These are phyloP conservation scores for Phrynocephalus guinanensis DNA, from an alignment of 2,797 vertebrate species.

Conservation along the genomic window DNA sequence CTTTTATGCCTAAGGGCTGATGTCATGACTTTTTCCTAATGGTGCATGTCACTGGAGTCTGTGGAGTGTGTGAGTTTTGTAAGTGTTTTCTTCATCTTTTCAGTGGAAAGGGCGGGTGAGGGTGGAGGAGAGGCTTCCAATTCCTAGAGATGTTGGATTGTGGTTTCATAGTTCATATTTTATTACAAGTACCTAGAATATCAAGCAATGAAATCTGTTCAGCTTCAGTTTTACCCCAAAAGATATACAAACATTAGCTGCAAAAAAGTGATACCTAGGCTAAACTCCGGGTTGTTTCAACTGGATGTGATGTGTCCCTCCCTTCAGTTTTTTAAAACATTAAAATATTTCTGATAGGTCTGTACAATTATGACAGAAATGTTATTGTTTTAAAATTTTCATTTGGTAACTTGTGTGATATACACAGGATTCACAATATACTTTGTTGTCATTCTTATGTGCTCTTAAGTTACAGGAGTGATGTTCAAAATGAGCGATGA, in stretches of 20 bases:
- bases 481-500: no score
- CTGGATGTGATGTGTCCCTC: neutral
- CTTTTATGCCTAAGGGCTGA: conserved; percentile 32
- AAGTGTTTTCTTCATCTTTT: conserved; percentile 25
- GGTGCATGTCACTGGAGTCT: neutral
- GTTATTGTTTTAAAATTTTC: no score
- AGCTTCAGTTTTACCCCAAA: neutral
- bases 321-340: neutral
- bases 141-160: conserved; percentile 16
- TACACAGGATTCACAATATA: no score
- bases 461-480: no score
- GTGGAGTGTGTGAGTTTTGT: conserved; percentile 19
- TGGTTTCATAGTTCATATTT: conserved; percentile 9
- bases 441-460: no score
- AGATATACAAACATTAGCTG: neutral
- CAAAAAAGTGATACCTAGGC: neutral
- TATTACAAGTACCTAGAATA: neutral
- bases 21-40: conserved; percentile 8
- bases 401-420: no score
- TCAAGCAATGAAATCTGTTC: conserved; percentile 8
- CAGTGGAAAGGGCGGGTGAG: neutral
- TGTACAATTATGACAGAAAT: neutral
- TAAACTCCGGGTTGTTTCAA: neutral
- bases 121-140: neutral
- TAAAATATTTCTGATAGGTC: neutral